A percentile compares a stretch with the other conserved stretches of the same genome.
Evolutionary conservation across 2,113 vertebrate genomes (phyloP).

Genomic region (Limanda limanda): DNA sequence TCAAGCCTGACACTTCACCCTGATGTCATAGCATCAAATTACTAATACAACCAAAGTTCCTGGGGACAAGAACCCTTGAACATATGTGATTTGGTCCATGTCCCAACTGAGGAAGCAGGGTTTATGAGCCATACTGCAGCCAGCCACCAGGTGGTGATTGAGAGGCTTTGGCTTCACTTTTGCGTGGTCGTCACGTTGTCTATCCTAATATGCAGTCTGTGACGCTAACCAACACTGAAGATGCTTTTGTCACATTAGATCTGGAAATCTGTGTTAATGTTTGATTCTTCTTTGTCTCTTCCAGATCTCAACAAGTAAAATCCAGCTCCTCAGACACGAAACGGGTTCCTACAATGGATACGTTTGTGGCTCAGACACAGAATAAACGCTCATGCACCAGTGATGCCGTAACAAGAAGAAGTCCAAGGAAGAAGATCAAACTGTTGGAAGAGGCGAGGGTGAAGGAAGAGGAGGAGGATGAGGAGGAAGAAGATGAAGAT

Average conservation of each 20-base stretch:
- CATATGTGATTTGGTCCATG: no score
- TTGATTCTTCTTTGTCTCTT: not conserved
- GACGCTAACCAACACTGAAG: no score
- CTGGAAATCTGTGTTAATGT: not conserved
- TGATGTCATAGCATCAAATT: no score
- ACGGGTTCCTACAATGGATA: conserved; percentile 77
- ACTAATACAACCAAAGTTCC: no score
- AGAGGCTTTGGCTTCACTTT: no score
- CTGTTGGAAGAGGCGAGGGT: conserved; percentile 11
- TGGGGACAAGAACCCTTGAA: no score
- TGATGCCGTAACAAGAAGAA: not conserved
- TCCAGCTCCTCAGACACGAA: not conserved
- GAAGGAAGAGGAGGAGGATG: conserved; percentile 24
- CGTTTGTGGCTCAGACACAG: conserved; percentile 52
- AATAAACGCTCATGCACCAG: conserved; percentile 1
- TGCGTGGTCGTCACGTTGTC: no score
- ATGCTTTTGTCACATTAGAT: not conserved
- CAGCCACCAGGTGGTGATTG: no score
- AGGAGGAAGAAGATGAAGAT: conserved; percentile 39
- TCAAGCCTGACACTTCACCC: no score
- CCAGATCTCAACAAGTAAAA: not conserved
- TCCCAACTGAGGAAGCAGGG: no score
- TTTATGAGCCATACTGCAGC: no score
- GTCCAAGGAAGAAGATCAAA: conserved; percentile 46
- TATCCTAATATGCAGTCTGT: no score